Conservation (phyloP, 2,888 invertebrate genomes). For the Choreutis nemorana region DNA sequence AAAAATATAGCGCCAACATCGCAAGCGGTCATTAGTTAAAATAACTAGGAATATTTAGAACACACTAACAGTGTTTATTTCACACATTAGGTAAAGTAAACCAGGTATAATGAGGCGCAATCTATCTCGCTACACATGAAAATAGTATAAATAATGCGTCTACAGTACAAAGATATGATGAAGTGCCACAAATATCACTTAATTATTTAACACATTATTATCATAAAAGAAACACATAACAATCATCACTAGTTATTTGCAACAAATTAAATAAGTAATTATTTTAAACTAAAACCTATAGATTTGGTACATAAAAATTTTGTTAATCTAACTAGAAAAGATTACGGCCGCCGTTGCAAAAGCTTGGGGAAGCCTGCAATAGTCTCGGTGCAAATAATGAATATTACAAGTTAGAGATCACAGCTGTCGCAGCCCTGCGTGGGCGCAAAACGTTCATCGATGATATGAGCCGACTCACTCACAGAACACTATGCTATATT, state of each 20-base stretch:
- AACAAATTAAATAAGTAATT: conserved; percentile 49
- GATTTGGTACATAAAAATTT: conserved; percentile 64
- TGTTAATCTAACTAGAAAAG: conserved; percentile 59
- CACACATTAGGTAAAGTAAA: too few relatives aligned
- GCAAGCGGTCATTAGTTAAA: conserved; percentile 39
- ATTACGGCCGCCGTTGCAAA: conserved; percentile 32
- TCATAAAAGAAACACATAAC: conserved; percentile 64
- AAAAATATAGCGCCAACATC: conserved; percentile 33
- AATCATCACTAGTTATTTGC: conserved; percentile 50
- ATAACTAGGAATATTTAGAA: too few relatives aligned
- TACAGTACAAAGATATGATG: conserved; percentile 45
- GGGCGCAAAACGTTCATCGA: conserved; percentile 41
- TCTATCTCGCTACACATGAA: too few relatives aligned
- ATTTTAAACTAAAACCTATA: conserved; percentile 56
- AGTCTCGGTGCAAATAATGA: conserved; percentile 50
- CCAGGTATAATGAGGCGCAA: too few relatives aligned
- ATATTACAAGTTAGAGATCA: conserved; percentile 62
- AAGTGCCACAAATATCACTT: conserved; percentile 29
- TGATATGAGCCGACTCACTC: conserved; percentile 58
- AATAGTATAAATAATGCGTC: too few relatives aligned
- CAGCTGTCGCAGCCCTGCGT: conserved; percentile 49
- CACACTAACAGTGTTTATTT: too few relatives aligned
- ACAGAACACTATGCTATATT: conserved; percentile 48
- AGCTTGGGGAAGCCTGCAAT: conserved; percentile 3
- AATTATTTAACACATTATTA: conserved; percentile 20